Conservation (phyloP, 2,797 vertebrate genomes). For the Sebastes matsubarae region DNA sequence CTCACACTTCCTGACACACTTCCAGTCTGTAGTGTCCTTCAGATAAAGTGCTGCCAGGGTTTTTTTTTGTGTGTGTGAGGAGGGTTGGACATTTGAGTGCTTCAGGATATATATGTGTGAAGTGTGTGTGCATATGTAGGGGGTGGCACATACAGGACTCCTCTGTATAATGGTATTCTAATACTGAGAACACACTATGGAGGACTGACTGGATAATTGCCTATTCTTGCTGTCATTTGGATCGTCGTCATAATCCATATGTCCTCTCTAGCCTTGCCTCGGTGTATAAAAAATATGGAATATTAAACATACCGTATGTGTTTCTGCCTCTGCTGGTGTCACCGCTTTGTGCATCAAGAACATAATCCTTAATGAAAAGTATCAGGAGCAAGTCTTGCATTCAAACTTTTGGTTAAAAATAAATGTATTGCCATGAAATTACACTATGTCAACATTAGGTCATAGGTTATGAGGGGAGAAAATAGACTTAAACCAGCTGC, state of each 20-base stretch:
- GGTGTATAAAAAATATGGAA: neutral
- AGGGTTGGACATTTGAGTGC: slow-evolving; percentile 47
- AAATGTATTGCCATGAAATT: neutral
- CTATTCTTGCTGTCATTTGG: slow-evolving; percentile 8
- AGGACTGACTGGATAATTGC: slow-evolving; percentile 18
- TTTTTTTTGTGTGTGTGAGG: slow-evolving; percentile 32
- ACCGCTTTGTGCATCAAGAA: neutral
- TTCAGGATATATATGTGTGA: slow-evolving; percentile 46
- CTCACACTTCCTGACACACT: slow-evolving; percentile 77
- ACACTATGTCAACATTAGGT: neutral
- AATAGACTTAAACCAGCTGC: no score
- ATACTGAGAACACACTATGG: slow-evolving; percentile 6
- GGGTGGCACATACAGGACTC: neutral
- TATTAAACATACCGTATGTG: neutral
- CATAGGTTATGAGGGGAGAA: no score
- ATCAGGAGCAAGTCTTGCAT: neutral
- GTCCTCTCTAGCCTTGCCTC: neutral
- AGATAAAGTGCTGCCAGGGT: slow-evolving; percentile 61
- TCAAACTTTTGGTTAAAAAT: neutral
- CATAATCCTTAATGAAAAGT: neutral
- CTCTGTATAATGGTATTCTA: slow-evolving; percentile 19
- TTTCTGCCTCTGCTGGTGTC: neutral
- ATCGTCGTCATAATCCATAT: neutral
- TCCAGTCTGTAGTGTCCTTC: slow-evolving; percentile 73
- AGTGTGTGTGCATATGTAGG: slow-evolving; percentile 24